A percentile compares a stretch with the other conserved stretches of the same genome.
These are phyloP conservation scores for Haplochromis vanheusdeni DNA, from an alignment of 2,113 vertebrate genomes.

Conservation along the genomic window DNA sequence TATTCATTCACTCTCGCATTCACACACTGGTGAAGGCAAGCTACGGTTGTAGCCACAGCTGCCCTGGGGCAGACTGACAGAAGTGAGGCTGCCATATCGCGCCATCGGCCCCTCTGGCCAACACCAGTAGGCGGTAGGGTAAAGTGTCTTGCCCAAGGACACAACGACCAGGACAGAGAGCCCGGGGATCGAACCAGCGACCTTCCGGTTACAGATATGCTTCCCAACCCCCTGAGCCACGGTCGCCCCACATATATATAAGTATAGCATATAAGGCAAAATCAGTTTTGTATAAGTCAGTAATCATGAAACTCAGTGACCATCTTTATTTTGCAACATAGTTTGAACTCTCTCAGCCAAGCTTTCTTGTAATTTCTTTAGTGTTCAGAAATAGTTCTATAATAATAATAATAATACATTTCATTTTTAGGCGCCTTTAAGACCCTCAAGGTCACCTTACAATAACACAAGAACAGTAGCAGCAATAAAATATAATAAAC, in stretches of 20 bases:
- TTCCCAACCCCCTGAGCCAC: too few relatives aligned
- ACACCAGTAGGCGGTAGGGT: too few relatives aligned
- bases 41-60: too few relatives aligned
- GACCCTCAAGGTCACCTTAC: background rate
- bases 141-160: too few relatives aligned
- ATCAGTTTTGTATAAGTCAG: background rate
- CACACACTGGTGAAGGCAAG: too few relatives aligned
- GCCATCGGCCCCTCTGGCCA: too few relatives aligned
- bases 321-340: background rate
- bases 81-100: too few relatives aligned
- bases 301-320: background rate
- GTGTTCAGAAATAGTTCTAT: background rate
- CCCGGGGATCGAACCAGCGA: too few relatives aligned
- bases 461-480: background rate
- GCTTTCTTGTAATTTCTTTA: background rate
- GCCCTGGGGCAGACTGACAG: too few relatives aligned
- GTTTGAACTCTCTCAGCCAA: background rate
- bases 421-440: accelerated
- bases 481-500: background rate
- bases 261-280: background rate
- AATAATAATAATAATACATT: background rate
- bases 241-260: background rate
- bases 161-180: too few relatives aligned
- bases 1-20: too few relatives aligned
- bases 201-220: too few relatives aligned